These are phyloP conservation scores for Pseudomyrmex concolor DNA, from an alignment of 1,140 invertebrate genomes.

Conservation along the genomic window DNA sequence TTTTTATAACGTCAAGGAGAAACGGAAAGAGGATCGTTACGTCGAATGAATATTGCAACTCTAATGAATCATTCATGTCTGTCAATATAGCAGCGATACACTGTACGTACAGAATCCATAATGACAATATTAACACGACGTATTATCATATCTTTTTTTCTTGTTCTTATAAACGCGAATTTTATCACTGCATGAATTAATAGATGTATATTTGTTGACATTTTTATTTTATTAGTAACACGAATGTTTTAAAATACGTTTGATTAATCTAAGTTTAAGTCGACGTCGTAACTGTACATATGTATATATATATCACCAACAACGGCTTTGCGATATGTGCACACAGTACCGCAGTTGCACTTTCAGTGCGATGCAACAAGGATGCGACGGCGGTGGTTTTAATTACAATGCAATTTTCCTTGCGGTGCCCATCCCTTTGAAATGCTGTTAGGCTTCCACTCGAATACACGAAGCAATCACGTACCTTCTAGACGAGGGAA, in stretches of 20 bases:
- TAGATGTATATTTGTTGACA: not conserved
- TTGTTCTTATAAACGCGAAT: not conserved
- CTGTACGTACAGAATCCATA: not conserved
- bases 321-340: not conserved
- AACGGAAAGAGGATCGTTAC: not conserved
- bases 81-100: not conserved
- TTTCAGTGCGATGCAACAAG: conserved; percentile 51
- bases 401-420: conserved; percentile 85
- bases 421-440: conserved; percentile 80
- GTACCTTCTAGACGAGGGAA: conserved; percentile 69
- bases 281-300: not conserved
- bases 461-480: conserved; percentile 84
- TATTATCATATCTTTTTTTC: not conserved
- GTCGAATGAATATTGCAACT: conserved; percentile 9
- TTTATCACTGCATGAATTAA: not conserved
- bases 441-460: conserved; percentile 84
- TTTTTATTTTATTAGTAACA: not conserved
- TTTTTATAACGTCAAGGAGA: not conserved
- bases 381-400: conserved; percentile 73
- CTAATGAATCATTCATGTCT: not conserved
- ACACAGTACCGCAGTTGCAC: conserved; percentile 25
- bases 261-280: not conserved
- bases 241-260: not conserved
- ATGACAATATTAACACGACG: not conserved
- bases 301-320: no score